Percentiles rank a stretch among this genome's conserved stretches.
phyloP scores from a whole-genome alignment of 2,888 invertebrate species.

The Drosophila mimica region DNA sequence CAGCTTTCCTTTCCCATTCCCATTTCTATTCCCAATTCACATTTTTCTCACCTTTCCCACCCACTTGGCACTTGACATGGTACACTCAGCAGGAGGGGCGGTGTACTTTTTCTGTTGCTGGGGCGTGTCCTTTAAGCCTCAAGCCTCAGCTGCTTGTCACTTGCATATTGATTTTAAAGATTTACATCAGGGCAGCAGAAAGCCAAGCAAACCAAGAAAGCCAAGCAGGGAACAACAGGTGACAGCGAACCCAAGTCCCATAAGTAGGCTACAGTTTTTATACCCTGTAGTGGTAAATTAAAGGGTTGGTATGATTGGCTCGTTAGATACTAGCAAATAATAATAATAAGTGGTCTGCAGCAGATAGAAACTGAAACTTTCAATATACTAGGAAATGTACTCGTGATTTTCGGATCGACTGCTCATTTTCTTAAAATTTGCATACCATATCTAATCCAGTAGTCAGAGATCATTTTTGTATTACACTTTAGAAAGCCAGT shows the following conservation, averaged over 20 bases:
- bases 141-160: slow-evolving; percentile 55
- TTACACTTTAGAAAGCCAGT: no score
- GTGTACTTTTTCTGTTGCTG: neutral
- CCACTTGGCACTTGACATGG: slow-evolving; percentile 13
- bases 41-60: slow-evolving; percentile 1
- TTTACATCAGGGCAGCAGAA: slow-evolving; percentile 53
- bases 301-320: neutral
- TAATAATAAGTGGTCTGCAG: neutral
- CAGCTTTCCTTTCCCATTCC: slow-evolving; percentile 4
- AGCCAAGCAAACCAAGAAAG: slow-evolving; percentile 8
- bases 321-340: neutral
- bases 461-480: no score
- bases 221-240: slow-evolving; percentile 45
- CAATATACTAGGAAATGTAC: neutral
- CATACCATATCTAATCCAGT: no score
- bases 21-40: slow-evolving; percentile 9
- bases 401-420: no score
- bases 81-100: neutral
- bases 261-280: slow-evolving; percentile 48
- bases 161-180: slow-evolving; percentile 77
- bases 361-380: neutral
- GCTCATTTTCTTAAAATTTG: no score
- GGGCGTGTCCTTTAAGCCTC: slow-evolving; percentile 29
- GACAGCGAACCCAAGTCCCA: slow-evolving; percentile 30
- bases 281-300: slow-evolving; percentile 9